These are phyloP conservation scores for Coendou prehensilis DNA, from an alignment of 2,797 vertebrate genomes.

Conservation along the genomic window DNA sequence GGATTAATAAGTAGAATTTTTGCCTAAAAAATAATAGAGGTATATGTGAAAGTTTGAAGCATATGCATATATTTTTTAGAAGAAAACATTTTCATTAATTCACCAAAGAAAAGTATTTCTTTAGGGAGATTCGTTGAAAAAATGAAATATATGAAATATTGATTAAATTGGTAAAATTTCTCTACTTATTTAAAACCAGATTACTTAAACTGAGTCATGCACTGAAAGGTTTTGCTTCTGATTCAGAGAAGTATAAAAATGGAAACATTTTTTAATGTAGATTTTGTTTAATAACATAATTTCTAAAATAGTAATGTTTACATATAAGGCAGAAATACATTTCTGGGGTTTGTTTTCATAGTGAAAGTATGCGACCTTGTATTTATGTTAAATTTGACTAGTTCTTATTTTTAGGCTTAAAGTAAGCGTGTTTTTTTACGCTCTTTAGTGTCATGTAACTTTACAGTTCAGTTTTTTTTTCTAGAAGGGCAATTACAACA, in stretches of 20 bases:
- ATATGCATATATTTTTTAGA: conserved; percentile 11
- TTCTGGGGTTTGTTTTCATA: not conserved
- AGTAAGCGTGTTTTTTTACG: not conserved
- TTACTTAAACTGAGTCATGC: not conserved
- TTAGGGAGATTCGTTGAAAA: conserved; percentile 35
- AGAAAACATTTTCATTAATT: conserved; percentile 59
- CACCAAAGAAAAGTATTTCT: conserved; percentile 47
- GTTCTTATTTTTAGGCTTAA: conserved; percentile 43
- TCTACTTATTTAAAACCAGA: conserved; percentile 17
- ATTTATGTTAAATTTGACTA: not conserved
- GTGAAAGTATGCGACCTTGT: not conserved
- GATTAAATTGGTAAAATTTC: conserved; percentile 51
- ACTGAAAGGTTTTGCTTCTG: conserved; percentile 48
- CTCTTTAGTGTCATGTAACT: not conserved
- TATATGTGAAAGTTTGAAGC: not conserved
- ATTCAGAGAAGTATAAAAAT: conserved; percentile 27
- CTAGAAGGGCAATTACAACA: not conserved
- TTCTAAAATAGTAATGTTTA: conserved; percentile 3
- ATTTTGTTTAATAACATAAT: conserved; percentile 18
- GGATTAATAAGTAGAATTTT: conserved; percentile 18
- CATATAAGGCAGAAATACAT: not conserved
- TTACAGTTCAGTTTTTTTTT: not conserved
- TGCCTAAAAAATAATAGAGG: not conserved
- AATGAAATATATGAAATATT: conserved; percentile 33
- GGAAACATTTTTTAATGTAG: not conserved